Evolutionary conservation across 1,140 invertebrate genomes (phyloP).

Genomic region (Drosophila persimilis): DNA sequence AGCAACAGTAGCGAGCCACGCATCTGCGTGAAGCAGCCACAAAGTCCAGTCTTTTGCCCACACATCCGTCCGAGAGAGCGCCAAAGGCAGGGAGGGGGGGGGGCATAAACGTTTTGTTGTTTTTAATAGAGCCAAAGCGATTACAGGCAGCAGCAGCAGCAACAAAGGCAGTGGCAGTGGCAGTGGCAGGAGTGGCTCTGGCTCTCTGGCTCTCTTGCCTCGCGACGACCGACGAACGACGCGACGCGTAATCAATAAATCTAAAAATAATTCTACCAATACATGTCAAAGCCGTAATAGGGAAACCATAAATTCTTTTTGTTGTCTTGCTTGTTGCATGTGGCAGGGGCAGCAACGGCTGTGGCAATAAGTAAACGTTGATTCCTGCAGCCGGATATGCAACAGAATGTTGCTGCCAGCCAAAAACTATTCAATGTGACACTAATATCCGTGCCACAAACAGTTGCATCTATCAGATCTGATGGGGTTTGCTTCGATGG

Average conservation of each 20-base stretch:
- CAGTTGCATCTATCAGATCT: slow-evolving; percentile 18
- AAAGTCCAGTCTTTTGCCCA: slow-evolving; percentile 57
- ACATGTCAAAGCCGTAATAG: slow-evolving; percentile 83
- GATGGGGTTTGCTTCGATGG: slow-evolving; percentile 26
- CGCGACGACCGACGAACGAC: slow-evolving; percentile 57
- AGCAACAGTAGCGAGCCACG: slow-evolving; percentile 30
- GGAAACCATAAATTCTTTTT: slow-evolving; percentile 83
- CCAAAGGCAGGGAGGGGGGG: slow-evolving; percentile 18
- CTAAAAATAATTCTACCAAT: slow-evolving; percentile 83
- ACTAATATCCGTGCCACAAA: slow-evolving; percentile 75
- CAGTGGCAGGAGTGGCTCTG: slow-evolving; percentile 24
- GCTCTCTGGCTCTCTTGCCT: slow-evolving; percentile 24
- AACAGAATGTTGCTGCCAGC: slow-evolving; percentile 69
- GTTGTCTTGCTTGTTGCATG: slow-evolving; percentile 73
- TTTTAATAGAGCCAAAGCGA: slow-evolving; percentile 77
- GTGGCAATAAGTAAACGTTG: slow-evolving; percentile 77
- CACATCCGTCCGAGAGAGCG: slow-evolving; percentile 58
- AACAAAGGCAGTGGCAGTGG: slow-evolving; percentile 8
- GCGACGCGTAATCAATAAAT: slow-evolving; percentile 82
- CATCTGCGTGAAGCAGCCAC: slow-evolving; percentile 44
- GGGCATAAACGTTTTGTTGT: slow-evolving; percentile 78
- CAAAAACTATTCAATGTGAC: slow-evolving; percentile 75
- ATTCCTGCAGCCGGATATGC: slow-evolving; percentile 71
- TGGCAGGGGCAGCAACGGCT: slow-evolving; percentile 26
- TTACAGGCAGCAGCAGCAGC: slow-evolving; percentile 62